A percentile compares a stretch with the other conserved stretches of the same genome.
These are phyloP conservation scores for Hiodon tergisus DNA, from an alignment of 2,113 vertebrate species.

Conservation along the genomic window DNA sequence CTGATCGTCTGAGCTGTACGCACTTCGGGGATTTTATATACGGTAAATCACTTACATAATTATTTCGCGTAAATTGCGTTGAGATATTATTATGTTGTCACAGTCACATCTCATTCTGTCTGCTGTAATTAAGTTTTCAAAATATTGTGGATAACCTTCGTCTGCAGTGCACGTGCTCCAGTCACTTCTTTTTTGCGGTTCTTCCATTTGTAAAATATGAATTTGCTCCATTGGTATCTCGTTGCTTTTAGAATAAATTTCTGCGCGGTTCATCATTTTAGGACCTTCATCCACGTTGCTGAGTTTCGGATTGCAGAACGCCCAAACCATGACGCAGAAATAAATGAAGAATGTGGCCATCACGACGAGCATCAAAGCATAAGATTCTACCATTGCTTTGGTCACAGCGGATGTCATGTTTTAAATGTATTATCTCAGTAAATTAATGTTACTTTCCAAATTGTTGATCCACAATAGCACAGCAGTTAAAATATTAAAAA, in stretches of 20 bases:
- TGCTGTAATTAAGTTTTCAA: slow-evolving; percentile 37
- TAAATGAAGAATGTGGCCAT: slow-evolving; percentile 67
- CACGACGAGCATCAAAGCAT: slow-evolving; percentile 64
- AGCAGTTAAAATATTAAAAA: too few species aligned
- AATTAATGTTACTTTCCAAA: too few species aligned
- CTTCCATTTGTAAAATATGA: slow-evolving; percentile 10
- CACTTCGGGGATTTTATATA: neutral
- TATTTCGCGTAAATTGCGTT: neutral
- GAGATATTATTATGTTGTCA: slow-evolving; percentile 13
- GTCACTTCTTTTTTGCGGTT: slow-evolving; percentile 28
- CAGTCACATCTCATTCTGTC: slow-evolving; percentile 34
- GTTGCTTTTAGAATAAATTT: slow-evolving; percentile 4
- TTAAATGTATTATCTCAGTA: neutral
- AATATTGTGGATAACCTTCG: slow-evolving; percentile 39
- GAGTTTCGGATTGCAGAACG: slow-evolving; percentile 67
- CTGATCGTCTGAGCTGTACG: neutral
- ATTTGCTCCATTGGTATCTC: slow-evolving; percentile 27
- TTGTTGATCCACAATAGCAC: too few species aligned
- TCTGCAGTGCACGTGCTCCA: slow-evolving; percentile 36
- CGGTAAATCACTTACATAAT: neutral
- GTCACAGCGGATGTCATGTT: slow-evolving; percentile 56
- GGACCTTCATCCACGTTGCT: slow-evolving; percentile 48
- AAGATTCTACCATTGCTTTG: slow-evolving; percentile 67
- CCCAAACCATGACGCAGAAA: slow-evolving; percentile 71
- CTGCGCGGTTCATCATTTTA: slow-evolving; percentile 9